These are phyloP conservation scores for Agrotis clavis DNA, from an alignment of 2,888 invertebrate genomes.

Conservation along the genomic window DNA sequence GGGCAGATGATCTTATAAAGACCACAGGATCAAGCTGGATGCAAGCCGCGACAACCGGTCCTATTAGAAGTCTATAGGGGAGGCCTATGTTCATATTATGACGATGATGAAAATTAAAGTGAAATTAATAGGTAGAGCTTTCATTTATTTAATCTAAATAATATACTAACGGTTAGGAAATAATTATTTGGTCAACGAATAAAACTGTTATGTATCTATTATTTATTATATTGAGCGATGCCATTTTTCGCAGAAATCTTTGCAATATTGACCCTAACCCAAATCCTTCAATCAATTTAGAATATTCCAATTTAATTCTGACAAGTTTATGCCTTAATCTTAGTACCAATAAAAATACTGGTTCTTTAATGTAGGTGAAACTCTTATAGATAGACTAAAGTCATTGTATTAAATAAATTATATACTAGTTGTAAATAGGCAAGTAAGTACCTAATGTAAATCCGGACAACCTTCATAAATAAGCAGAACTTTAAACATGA, in stretches of 20 bases:
- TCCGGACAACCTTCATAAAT: conserved; percentile 25
- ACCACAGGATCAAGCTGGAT: no score
- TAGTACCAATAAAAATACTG: conserved; percentile 22
- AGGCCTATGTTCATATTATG: no score
- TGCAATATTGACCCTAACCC: not conserved
- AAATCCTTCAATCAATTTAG: not conserved
- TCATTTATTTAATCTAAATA: no score
- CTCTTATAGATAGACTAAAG: not conserved
- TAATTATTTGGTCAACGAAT: no score
- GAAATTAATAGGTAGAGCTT: no score
- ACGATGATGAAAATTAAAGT: no score
- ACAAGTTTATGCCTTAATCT: not conserved
- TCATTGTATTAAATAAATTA: conserved; percentile 36
- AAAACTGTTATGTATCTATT: no score
- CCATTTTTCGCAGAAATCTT: not conserved
- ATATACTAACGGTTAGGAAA: no score
- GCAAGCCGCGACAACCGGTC: no score
- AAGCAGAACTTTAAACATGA: conserved; percentile 17
- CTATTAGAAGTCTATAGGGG: no score
- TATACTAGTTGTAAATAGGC: not conserved
- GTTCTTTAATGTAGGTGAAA: conserved; percentile 18
- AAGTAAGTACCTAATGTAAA: not conserved
- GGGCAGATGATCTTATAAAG: no score
- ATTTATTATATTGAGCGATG: no score
- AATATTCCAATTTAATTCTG: not conserved